Base-by-base conservation (phyloP, 2,888 invertebrate genomes). In the Abrostola triplasia region DNA sequence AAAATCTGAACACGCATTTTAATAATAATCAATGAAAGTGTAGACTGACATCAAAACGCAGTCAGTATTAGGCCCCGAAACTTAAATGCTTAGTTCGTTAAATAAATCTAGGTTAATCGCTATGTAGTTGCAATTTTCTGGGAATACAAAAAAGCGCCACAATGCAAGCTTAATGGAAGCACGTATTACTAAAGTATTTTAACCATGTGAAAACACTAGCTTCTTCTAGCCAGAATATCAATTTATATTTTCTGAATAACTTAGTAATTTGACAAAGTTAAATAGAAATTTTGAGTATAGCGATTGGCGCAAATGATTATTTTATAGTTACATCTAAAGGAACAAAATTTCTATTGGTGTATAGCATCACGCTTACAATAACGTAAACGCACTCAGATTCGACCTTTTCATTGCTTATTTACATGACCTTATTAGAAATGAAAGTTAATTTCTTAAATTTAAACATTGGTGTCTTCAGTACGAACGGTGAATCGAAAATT, bases 161-260 rank as follows among this genome's bases (percentile, higher is more conserved):
- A 80, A 84, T 83, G 84, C 86, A 86, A 89, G 85, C 84, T 77
- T 82, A 66, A 79, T 87, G 88, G 88, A 88, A 88, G 88, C 88
- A 88, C 88, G 66, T 80, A 81, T 56, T 72, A 70, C 68, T 65
- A 54, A 69, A 70, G 53, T 64, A 67, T 67, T 47, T 56, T 49
- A 69, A 69, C 63, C 62, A 44, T 70, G 53, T 79, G 64, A 70
- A 75, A 73, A 59, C 47, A 67, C 76, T 79, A 65, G 60, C 61
- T 59, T 51, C 58, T 68, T 47, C 50, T 66, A 60, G 51, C 13
- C 41, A 62, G 62, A 52, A 61, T 59, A 48, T 70, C 44, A 51
- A 60, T 49, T 64, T 53, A 12, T 55, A 65, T 53, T 65, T 51
- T 56, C 36, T 48, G 56, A 62, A 52, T 60, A 55, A 47, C 53